phyloP scores from a whole-genome alignment of 1,140 invertebrate genomes.

The Drosophila funebris region DNA sequence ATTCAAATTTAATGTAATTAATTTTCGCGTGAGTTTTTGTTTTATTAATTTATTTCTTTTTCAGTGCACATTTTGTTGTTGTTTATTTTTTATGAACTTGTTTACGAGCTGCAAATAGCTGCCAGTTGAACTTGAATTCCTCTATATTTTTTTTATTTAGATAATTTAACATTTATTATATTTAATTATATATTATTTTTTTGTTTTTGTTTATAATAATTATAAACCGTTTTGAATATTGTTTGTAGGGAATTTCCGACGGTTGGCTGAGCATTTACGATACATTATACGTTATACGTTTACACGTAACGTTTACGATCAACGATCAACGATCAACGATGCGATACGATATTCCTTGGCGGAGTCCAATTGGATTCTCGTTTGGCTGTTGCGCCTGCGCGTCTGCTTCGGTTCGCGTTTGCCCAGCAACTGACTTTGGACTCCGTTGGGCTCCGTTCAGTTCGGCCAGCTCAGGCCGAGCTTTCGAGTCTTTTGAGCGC shows the following conservation, averaged over 20 bases:
- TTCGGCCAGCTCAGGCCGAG: slow-evolving; percentile 45
- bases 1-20: slow-evolving; percentile 30
- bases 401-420: slow-evolving; percentile 65
- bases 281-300: slow-evolving; percentile 21
- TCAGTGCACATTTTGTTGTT: slow-evolving; percentile 27
- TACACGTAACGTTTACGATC: slow-evolving; percentile 38
- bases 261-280: slow-evolving; percentile 31
- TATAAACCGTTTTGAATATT: slow-evolving; percentile 22
- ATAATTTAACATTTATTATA: slow-evolving; percentile 13
- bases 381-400: slow-evolving; percentile 60
- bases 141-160: background rate
- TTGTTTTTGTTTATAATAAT: background rate
- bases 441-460: slow-evolving; percentile 8
- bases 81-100: slow-evolving; percentile 20
- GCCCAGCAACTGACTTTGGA: slow-evolving; percentile 53
- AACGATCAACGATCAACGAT: no score
- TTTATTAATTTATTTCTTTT: slow-evolving; percentile 33
- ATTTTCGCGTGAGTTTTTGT: slow-evolving; percentile 58
- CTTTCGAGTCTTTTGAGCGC: slow-evolving; percentile 60
- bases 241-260: slow-evolving; percentile 44
- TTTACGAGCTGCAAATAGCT: slow-evolving; percentile 51
- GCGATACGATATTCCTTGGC: slow-evolving; percentile 30
- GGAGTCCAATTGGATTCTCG: slow-evolving; percentile 28
- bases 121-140: slow-evolving; percentile 26
- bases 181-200: slow-evolving; percentile 2